These are phyloP conservation scores for Spea hammondii DNA, from an alignment of 2,797 vertebrate species.

Conservation along the genomic window DNA sequence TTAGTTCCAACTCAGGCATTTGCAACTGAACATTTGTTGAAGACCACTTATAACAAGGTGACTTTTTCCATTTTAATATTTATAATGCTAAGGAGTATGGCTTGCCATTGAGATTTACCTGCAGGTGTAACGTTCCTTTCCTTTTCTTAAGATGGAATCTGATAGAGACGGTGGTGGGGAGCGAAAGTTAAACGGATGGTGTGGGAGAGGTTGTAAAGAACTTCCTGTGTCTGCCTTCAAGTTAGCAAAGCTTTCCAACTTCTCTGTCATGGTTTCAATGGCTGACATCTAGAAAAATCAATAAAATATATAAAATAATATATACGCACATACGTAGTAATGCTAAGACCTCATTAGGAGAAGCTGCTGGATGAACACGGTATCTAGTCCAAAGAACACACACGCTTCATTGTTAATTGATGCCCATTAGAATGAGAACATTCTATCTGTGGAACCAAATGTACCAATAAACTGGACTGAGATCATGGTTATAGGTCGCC, in stretches of 20 bases:
- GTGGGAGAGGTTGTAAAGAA: constrained; percentile 88
- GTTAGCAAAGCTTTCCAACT: constrained; percentile 90
- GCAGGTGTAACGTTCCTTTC: constrained; percentile 98
- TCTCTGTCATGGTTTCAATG: constrained; percentile 97
- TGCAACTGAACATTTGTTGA: too few relatives aligned
- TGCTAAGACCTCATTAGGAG: too few relatives aligned
- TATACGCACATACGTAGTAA: too few relatives aligned
- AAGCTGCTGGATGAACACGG: too few relatives aligned
- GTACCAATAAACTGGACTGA: too few relatives aligned
- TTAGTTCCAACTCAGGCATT: too few relatives aligned
- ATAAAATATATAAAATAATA: background rate
- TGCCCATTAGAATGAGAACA: background rate
- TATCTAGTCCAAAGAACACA: too few relatives aligned
- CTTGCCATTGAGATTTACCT: constrained; percentile 68
- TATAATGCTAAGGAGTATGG: too few relatives aligned
- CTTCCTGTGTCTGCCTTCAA: constrained; percentile 84
- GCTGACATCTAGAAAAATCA: constrained; percentile 84
- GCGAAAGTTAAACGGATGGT: constrained; percentile 94
- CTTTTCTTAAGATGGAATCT: constrained; percentile 96
- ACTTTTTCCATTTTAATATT: too few relatives aligned
- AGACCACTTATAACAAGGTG: too few relatives aligned
- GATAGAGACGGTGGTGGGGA: constrained; percentile 91
- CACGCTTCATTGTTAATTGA: background rate
- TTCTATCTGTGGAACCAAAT: too few relatives aligned
- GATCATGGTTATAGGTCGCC: too few relatives aligned